Conservation (phyloP, 1,140 invertebrate genomes). For the Papilio polytes region DNA sequence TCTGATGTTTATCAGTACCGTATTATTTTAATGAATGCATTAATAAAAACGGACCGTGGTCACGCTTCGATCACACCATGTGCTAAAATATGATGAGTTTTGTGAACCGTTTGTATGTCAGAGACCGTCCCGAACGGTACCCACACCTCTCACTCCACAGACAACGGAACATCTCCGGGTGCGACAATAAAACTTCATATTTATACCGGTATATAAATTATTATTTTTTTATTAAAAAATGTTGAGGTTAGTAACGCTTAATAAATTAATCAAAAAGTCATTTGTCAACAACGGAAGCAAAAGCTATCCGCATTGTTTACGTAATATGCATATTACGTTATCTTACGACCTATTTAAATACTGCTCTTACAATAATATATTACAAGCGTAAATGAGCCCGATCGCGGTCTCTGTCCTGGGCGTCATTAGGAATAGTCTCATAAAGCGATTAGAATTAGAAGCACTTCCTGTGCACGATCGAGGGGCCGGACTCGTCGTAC, state of each 20-base stretch:
- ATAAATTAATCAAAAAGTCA: conserved; percentile 80
- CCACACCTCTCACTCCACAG: conserved; percentile 30
- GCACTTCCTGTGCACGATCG: conserved; percentile 94
- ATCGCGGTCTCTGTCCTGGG: conserved; percentile 71
- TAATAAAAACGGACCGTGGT: conserved; percentile 5
- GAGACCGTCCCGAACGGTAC: conserved; percentile 35
- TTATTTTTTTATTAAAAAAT: conserved; percentile 75
- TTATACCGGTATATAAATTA: conserved; percentile 80
- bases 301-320: conserved; percentile 63
- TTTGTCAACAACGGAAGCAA: conserved; percentile 74
- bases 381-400: conserved; percentile 81
- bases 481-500: conserved; percentile 94
- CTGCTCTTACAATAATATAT: conserved; percentile 79
- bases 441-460: conserved; percentile 86
- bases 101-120: conserved; percentile 42
- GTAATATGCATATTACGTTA: conserved; percentile 83
- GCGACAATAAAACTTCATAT: conserved; percentile 60
- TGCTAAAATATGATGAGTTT: conserved; percentile 22
- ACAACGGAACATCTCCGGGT: conserved; percentile 37
- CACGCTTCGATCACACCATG: conserved; percentile 6
- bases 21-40: neutral
- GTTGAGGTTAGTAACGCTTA: conserved; percentile 75
- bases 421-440: conserved; percentile 77
- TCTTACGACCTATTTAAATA: conserved; percentile 81
- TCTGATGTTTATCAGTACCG: neutral